Conservation (phyloP, 2,113 vertebrate genomes). For the Chaetorhynchus papuensis region DNA sequence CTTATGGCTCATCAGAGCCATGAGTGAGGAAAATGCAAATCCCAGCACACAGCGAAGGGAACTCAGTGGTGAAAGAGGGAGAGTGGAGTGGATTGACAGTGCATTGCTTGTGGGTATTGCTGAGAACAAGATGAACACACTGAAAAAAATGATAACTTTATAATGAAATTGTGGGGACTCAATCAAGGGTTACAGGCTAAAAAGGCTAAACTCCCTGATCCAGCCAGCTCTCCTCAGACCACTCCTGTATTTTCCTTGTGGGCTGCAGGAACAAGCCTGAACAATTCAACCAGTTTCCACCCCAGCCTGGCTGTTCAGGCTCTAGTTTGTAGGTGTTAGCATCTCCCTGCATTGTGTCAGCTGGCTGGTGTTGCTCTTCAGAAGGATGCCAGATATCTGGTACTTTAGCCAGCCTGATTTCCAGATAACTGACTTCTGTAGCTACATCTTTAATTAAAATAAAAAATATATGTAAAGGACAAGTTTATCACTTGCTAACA, state of each 20-base stretch:
- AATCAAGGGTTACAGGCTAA: not conserved
- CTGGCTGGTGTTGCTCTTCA: not conserved
- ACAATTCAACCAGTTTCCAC: not conserved
- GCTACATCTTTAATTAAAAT: constrained; percentile 24
- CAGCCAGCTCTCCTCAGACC: not conserved
- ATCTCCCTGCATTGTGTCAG: not conserved
- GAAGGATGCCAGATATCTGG: not conserved
- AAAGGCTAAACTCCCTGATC: not conserved
- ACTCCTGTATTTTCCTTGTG: not conserved
- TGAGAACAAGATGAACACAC: not conserved
- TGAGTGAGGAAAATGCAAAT: not conserved
- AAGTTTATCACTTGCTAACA: not conserved
- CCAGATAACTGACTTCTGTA: not conserved
- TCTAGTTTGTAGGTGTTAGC: not conserved
- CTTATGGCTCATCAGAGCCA: not conserved
- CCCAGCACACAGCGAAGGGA: not conserved
- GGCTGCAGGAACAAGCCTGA: not conserved
- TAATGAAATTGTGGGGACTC: not conserved
- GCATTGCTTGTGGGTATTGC: not conserved
- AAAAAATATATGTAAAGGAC: not conserved
- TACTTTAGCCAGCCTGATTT: not conserved
- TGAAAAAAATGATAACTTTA: not conserved
- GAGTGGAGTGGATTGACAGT: not conserved
- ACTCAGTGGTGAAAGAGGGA: not conserved
- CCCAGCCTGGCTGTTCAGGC: not conserved